Base-by-base conservation (phyloP, 2,113 vertebrate genomes). In the Mormoops blainvillei region DNA sequence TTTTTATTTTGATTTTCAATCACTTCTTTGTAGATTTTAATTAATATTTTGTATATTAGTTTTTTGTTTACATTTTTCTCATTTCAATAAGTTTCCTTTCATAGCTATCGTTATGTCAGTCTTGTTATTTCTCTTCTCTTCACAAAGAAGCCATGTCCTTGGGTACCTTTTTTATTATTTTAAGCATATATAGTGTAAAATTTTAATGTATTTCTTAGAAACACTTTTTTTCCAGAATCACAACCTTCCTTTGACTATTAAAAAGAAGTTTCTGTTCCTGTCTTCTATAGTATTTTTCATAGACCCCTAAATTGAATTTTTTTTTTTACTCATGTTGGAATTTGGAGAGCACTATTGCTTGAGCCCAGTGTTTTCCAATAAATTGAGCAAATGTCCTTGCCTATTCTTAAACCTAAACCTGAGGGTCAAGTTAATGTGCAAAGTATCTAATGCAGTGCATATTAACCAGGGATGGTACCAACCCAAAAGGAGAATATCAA, bases 181-280 rank as follows among this genome's bases (percentile, higher is more conserved):
- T 48, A 67, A 95, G 41, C 48, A 91, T 48, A 88, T 78, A 80
- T 61, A 38, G 52, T 82, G 18, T 50, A 85, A 73, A 67, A 83
- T 31, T 87, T 91, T 89, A 74, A 95, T 91, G 36, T 61, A 63
- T 80, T 88, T 95, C 36, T 80, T 63, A 88, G 38, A n/a, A 41
- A 84, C 26, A 61, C 20, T 26, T 89, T 83, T 81, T 70, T 31
- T 38, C 15, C 26, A 84, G 83, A 93, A 48, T 16, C 33, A 89
- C 13, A 43, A 36, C 86, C 67, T 95, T 76, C 33, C 33, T 91
- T 56, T 94, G 87, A 95, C 76, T 92, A 92, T 86, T 89, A 88
- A 81, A 80, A 86, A 10, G 12, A 14, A 63, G 18, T 88, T 89
- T 96, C 22, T 84, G 22, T 63, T 92, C 65, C 65, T 10, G 61